phyloP scores from a whole-genome alignment of 2,797 vertebrate genomes.

The Merluccius polli region DNA sequence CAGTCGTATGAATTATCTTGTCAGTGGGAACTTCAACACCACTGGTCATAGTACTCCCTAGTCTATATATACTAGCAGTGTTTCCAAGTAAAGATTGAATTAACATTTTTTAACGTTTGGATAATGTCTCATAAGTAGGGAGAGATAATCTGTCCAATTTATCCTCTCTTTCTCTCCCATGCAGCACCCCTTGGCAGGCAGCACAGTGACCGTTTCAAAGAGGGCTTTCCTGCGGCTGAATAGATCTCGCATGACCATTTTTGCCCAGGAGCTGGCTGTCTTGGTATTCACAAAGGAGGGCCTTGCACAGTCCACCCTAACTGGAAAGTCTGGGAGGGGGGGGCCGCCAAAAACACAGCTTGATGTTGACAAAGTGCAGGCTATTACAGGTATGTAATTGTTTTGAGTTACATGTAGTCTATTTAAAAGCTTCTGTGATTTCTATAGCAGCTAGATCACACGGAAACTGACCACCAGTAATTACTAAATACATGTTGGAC shows the following conservation, averaged over 20 bases:
- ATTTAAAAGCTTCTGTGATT: conserved; percentile 3
- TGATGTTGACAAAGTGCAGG: conserved; percentile 20
- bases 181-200: neutral
- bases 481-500: conserved; percentile 3
- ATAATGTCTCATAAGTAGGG: neutral
- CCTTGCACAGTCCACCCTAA: conserved; percentile 17
- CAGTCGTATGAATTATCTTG: conserved; percentile 9
- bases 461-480: neutral
- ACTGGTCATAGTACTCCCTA: too few species aligned
- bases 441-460: conserved; percentile 7
- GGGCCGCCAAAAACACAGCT: conserved; percentile 10
- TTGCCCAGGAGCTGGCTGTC: conserved; percentile 9
- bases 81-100: conserved; percentile 9
- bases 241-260: conserved; percentile 26
- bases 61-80: conserved; percentile 4
- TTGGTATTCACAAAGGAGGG: conserved; percentile 21
- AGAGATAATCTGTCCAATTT: conserved; percentile 6
- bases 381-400: conserved; percentile 16
- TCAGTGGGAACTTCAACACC: conserved; percentile 10
- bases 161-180: neutral
- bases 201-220: conserved; percentile 15
- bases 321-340: conserved; percentile 14
- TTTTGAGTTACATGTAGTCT: conserved; percentile 4
- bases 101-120: neutral
- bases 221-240: conserved; percentile 20